phyloP scores from a whole-genome alignment of 92 coral and sea anemone species.

The Virgularia gustaviana region DNA sequence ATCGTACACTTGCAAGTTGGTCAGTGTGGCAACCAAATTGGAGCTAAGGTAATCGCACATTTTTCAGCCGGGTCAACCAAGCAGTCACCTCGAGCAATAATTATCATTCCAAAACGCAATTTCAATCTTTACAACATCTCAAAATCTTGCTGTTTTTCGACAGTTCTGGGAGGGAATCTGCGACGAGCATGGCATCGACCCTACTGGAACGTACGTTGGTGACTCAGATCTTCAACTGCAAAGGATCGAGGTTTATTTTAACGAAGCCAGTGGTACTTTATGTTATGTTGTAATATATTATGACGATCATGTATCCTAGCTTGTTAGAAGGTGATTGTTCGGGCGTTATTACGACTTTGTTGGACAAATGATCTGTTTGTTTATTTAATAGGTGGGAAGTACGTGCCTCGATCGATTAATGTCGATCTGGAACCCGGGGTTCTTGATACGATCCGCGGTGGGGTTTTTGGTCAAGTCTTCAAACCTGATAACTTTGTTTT shows the following conservation, averaged over 20 bases:
- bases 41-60: constrained; percentile 67
- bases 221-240: constrained; percentile 61
- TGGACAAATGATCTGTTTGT: no score
- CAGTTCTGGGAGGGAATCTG: constrained; percentile 78
- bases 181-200: constrained; percentile 69
- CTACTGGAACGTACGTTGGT: constrained; percentile 60
- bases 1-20: constrained; percentile 89
- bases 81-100: no score
- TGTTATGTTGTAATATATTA: neutral
- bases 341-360: neutral
- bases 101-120: no score
- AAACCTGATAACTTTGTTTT: constrained; percentile 89
- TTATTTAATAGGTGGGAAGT: constrained; percentile 75
- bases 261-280: constrained; percentile 61
- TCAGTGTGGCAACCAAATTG: constrained; percentile 92
- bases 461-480: constrained; percentile 73
- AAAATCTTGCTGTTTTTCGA: neutral
- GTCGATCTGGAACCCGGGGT: constrained; percentile 96
- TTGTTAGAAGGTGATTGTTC: no score
- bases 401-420: constrained; percentile 79
- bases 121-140: no score
- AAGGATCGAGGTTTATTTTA: constrained; percentile 64
- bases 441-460: constrained; percentile 79
- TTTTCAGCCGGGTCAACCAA: no score
- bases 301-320: no score